phyloP scores from a whole-genome alignment of 2,888 invertebrate genomes.

The Xylota sylvarum region DNA sequence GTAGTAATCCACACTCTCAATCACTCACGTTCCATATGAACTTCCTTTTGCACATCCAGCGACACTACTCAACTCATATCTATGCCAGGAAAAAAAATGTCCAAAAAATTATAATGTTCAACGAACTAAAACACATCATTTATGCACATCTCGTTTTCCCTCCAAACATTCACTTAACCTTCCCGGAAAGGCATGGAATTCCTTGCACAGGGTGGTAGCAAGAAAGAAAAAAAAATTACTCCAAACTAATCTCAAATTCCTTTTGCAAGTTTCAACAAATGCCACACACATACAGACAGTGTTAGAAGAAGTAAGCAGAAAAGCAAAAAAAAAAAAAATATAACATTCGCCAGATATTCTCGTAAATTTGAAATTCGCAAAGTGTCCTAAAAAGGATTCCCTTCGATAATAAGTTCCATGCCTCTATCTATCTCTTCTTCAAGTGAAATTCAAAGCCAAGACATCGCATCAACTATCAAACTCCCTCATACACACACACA shows the following conservation, averaged over 20 bases:
- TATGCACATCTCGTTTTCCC: constrained; percentile 71
- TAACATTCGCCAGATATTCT: constrained; percentile 56
- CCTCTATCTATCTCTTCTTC: constrained; percentile 24
- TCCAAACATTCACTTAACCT: constrained; percentile 74
- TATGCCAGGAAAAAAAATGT: constrained; percentile 16
- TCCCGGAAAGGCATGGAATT: constrained; percentile 41
- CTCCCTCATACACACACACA: constrained; percentile 24
- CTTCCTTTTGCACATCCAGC: neutral
- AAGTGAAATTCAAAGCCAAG: constrained; percentile 52
- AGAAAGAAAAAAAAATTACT: constrained; percentile 43
- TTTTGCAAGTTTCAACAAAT: constrained; percentile 65
- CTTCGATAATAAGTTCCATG: constrained; percentile 73
- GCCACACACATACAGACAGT: constrained; percentile 29
- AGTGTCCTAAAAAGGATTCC: constrained; percentile 75
- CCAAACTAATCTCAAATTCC: constrained; percentile 70
- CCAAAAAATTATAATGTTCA: constrained; percentile 51
- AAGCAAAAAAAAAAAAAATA: constrained; percentile 13
- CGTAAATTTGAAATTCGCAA: constrained; percentile 75
- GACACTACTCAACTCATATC: constrained; percentile 22
- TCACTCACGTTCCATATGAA: neutral
- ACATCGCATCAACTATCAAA: constrained; percentile 74
- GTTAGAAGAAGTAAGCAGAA: neutral
- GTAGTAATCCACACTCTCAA: neutral
- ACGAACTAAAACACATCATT: constrained; percentile 65
- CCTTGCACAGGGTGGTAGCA: constrained; percentile 27